Conservation (phyloP, 2,888 invertebrate genomes). For the Sisyra nigra region DNA sequence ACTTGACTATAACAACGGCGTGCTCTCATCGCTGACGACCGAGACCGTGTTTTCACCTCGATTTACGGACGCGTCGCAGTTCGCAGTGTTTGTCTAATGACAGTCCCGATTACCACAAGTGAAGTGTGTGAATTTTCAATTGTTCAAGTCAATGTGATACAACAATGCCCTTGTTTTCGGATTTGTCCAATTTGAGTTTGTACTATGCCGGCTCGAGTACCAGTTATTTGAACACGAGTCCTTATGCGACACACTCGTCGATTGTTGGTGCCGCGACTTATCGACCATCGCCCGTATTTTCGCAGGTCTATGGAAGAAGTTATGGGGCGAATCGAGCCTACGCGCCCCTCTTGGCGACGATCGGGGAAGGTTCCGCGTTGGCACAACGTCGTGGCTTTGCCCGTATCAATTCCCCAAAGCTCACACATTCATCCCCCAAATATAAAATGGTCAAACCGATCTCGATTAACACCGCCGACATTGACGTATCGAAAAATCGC, state of each 20-base stretch:
- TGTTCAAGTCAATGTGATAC: not conserved
- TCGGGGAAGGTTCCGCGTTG: constrained; percentile 39
- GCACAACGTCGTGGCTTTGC: constrained; percentile 24
- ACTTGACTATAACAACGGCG: not conserved
- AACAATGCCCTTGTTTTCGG: constrained; percentile 51
- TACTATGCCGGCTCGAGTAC: constrained; percentile 34
- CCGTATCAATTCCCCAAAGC: constrained; percentile 35
- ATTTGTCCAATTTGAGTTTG: constrained; percentile 44
- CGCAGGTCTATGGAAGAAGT: constrained; percentile 18
- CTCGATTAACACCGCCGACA: constrained; percentile 69
- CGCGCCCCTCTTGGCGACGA: constrained; percentile 58
- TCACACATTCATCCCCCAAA: constrained; percentile 29
- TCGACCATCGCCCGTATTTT: constrained; percentile 15
- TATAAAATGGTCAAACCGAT: constrained; percentile 43
- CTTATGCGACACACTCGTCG: constrained; percentile 37
- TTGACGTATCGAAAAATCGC: constrained; percentile 60
- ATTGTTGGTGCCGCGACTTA: constrained; percentile 21
- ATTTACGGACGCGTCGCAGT: no score
- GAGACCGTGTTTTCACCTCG: no score
- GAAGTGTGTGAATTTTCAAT: no score
- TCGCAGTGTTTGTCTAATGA: not conserved
- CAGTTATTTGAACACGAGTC: constrained; percentile 30
- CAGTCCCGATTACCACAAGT: no score
- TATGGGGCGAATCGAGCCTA: constrained; percentile 28
- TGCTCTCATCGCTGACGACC: not conserved